Evolutionary conservation across 2,888 invertebrate genomes (phyloP), one percentile per base, ranked within the genome.

Genomic region (Trachelus troglodyta): DNA sequence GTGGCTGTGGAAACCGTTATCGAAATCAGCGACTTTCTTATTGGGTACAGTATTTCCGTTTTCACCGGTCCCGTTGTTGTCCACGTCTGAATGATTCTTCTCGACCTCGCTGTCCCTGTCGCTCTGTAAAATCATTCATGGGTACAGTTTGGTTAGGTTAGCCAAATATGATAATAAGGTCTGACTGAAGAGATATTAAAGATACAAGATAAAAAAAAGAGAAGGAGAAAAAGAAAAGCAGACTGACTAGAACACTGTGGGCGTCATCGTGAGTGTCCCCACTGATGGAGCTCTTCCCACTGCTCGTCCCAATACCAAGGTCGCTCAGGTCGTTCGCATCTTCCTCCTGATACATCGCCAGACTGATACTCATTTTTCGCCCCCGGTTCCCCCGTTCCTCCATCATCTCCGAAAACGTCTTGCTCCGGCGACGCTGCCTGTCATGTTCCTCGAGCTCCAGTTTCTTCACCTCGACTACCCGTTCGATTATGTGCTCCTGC

Each of bases 351-450:
- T 96, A 97, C 85, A 97, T 93, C 4, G 96, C 94, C 77, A 96
- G 92, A 78, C 90, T 89, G 86, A 93, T 92, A 85, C 93, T 93
- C 81, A 93, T 90, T 87, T 95, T 95, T 78, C 93, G 93, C 74
- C 94, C 94, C 82, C 94, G 93, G 82, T 83, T 90, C 69, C 90
- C 89, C 95, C 97, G 94, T 92, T 97, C 97, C 92, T 97, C 97
- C 93, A 97, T 94, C 96, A 98, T 98, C 93, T 98, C 98, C 90
- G 95, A 97, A 94, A 98, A 98, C 83, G 98, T 98, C 93, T 98
- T 98, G 92, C 95, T 96, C 93, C 96, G 96, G 87, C 95, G 94
- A 86, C 96, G 94, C 84, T 93, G 92, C 91, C 95, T 94, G 89
- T 94, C 94, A 91, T 94, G 93, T 88, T 96, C 95, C 86, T 96